A percentile compares a stretch with the other conserved stretches of the same genome.
Evolutionary conservation across 2,797 vertebrate species (phyloP).

Genomic region (Chaenodraco wilsoni): DNA sequence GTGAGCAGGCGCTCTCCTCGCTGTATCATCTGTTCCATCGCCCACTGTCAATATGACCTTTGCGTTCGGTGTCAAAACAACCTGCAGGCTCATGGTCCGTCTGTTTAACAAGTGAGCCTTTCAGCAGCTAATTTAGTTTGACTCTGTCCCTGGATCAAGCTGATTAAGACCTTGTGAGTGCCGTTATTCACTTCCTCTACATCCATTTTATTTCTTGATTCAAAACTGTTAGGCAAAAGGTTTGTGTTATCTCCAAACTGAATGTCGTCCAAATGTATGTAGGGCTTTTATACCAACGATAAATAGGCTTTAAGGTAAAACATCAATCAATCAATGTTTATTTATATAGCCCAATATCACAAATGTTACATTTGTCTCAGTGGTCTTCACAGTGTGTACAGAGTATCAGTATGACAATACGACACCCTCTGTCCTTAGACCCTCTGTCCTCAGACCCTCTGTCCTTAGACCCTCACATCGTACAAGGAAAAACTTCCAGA

Average conservation of each 20-base stretch:
- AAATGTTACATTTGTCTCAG: too few species aligned
- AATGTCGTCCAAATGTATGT: background rate
- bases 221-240: background rate
- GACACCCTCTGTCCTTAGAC: too few species aligned
- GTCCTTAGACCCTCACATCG: too few species aligned
- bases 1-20: conserved; percentile 49
- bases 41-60: conserved; percentile 57
- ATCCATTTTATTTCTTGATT: background rate
- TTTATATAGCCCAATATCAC: too few species aligned
- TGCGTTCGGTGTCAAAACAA: conserved; percentile 47
- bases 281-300: background rate
- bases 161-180: conserved; percentile 15
- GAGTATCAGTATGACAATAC: too few species aligned
- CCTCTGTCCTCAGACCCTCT: too few species aligned
- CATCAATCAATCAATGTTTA: background rate
- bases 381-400: too few species aligned
- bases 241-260: background rate
- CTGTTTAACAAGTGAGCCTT: conserved; percentile 51
- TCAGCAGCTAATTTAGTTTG: conserved; percentile 16
- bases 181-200: background rate
- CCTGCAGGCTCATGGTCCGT: conserved; percentile 58
- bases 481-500: too few species aligned
- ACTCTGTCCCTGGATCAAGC: conserved; percentile 20
- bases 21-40: conserved; percentile 62
- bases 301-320: background rate